Conservation (phyloP, 2,797 vertebrate species). For the Xenentodon cancila region DNA sequence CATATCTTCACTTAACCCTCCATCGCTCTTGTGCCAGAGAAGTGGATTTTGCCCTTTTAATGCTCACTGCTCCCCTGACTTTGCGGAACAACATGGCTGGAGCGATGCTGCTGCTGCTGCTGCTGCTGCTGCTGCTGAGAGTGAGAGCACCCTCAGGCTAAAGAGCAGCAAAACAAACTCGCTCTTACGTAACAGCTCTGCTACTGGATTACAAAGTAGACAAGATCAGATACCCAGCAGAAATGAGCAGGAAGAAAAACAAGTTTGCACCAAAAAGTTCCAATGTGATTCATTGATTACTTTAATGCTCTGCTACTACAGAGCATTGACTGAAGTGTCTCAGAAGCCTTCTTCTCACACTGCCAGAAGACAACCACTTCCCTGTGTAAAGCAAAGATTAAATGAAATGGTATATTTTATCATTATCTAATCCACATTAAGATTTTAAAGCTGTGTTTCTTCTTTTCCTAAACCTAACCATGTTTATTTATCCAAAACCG, state of each 20-base stretch:
- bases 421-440: too few species aligned
- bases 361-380: too few species aligned
- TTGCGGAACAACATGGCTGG: constrained; percentile 45
- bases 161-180: constrained; percentile 74
- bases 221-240: constrained; percentile 24
- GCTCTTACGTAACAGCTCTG: constrained; percentile 71
- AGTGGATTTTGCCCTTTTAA: constrained; percentile 62
- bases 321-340: too few species aligned
- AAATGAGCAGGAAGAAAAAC: constrained; percentile 26
- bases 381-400: too few species aligned
- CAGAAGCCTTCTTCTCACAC: too few species aligned
- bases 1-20: constrained; percentile 29
- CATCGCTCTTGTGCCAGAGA: constrained; percentile 12
- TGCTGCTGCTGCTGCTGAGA: constrained; percentile 11
- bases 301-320: too few species aligned
- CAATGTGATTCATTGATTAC: too few species aligned
- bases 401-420: too few species aligned
- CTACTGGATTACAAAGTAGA: constrained; percentile 49
- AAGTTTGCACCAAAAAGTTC: neutral
- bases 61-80: constrained; percentile 49
- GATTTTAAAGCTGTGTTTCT: too few species aligned
- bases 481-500: too few species aligned
- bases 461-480: too few species aligned
- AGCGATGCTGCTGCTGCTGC: constrained; percentile 43
- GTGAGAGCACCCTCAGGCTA: constrained; percentile 63